These are phyloP conservation scores for Proteles cristata DNA, from an alignment of 2,113 vertebrate genomes.

Conservation along the genomic window DNA sequence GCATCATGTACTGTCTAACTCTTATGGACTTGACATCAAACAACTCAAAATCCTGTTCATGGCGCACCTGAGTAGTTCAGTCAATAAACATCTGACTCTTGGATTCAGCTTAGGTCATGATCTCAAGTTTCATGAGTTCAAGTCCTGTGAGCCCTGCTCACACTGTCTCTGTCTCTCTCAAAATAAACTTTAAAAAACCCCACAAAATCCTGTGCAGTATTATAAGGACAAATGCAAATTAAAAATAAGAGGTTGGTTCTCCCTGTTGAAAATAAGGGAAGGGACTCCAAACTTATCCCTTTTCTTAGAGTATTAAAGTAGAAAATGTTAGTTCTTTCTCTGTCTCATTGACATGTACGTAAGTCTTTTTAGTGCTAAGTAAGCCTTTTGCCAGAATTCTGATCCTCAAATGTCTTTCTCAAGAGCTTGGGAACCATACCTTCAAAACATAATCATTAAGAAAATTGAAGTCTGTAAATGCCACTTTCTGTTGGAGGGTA, in stretches of 20 bases:
- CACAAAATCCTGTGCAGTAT: not conserved
- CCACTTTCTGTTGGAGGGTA: not conserved
- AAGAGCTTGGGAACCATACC: not conserved
- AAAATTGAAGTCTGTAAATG: not conserved
- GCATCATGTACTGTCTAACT: not conserved
- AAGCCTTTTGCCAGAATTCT: not conserved
- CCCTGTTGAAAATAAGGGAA: not conserved
- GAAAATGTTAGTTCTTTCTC: not conserved
- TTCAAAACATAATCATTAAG: not conserved
- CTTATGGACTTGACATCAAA: not conserved
- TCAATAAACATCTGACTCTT: too few relatives aligned
- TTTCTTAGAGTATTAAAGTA: not conserved
- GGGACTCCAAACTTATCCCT: not conserved
- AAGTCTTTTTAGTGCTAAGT: not conserved
- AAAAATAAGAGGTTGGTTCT: not conserved
- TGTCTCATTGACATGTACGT: not conserved
- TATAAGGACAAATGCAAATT: not conserved
- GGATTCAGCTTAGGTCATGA: too few relatives aligned
- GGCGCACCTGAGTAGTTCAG: too few relatives aligned
- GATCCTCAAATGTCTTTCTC: not conserved
- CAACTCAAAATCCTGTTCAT: not conserved
- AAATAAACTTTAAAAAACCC: too few relatives aligned
- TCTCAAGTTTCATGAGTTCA: too few relatives aligned
- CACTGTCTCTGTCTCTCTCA: too few relatives aligned
- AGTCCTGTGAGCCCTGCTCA: too few relatives aligned